phyloP scores from a whole-genome alignment of 2,888 invertebrate genomes.

The Dendrolimus pini region DNA sequence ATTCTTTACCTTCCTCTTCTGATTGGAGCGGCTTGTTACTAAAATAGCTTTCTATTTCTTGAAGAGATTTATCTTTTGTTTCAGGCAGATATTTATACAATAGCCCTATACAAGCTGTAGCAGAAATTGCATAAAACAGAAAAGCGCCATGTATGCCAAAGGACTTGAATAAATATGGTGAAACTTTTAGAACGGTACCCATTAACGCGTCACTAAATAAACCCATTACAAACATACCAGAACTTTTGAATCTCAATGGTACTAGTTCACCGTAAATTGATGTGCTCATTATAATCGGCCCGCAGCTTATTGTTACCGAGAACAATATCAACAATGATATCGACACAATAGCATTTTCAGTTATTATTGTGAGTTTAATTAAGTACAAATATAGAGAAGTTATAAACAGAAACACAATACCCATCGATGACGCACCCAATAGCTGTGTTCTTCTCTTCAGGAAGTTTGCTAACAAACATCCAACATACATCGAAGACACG shows the following conservation, averaged over 20 bases:
- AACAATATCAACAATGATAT: constrained; percentile 18
- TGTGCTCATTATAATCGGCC: constrained; percentile 17
- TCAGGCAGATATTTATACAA: constrained; percentile 19
- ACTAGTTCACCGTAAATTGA: constrained; percentile 21
- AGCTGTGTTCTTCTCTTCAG: constrained; percentile 16
- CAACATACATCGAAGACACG: constrained; percentile 20
- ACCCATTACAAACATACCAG: constrained; percentile 12
- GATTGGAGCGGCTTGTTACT: constrained; percentile 2
- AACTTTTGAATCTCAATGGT: constrained; percentile 14
- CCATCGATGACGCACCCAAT: constrained; percentile 9
- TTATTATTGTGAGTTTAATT: constrained; percentile 8
- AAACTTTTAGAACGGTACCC: constrained; percentile 14
- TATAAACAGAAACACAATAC: constrained; percentile 12
- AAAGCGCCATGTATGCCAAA: constrained; percentile 17
- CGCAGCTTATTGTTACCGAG: constrained; percentile 18
- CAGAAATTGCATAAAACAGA: constrained; percentile 15
- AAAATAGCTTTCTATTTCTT: constrained; percentile 16
- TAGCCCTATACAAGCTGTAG: constrained; percentile 10
- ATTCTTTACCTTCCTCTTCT: constrained; percentile 8
- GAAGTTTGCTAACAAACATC: constrained; percentile 15
- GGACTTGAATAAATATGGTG: constrained; percentile 16
- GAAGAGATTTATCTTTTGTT: constrained; percentile 18
- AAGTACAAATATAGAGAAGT: constrained; percentile 18
- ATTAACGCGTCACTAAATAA: constrained; percentile 6
- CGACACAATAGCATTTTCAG: constrained; percentile 16